Base-by-base conservation (phyloP, 2,888 invertebrate species). In the Dendrolimus pini region DNA sequence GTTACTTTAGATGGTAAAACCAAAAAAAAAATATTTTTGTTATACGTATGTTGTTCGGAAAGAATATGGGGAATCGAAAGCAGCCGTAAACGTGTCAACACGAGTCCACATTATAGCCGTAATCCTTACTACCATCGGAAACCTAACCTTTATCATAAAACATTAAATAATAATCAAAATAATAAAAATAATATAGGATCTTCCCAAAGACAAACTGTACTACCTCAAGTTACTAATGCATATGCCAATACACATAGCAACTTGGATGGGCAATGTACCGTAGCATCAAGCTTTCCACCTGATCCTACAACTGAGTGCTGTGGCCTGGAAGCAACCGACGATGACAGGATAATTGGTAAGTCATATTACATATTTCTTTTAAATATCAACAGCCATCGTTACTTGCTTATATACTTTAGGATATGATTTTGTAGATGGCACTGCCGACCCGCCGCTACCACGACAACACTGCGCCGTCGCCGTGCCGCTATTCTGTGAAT, bases 251-350 rank as follows among this genome's bases (percentile, higher is more conserved):
- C 47, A 9, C 47, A 47, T 47, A 58, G 59, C 56, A 65, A 65
- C 60, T 58, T 62, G 54, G 65, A 53, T 57, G 69, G 68, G 41
- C 78, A 81, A 64, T 86, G 87, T 61, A 61, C 73, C 41, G 59
- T 60, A 9, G 61, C 75, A 74, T 75, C 78, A 60, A 82, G 74
- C 66, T 72, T 77, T 41, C 82, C 83, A 3, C 85, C 86, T 2
- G 72, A 75, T 55, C 80, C 84, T 54, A 67, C 76, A 60, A 70
- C 80, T 55, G 82, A 78, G 58, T 89, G 89, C 68, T 89, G 89
- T 62, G 89, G 89, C 42, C 71, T 69, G 41, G 86, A 89, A 62
- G 78, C 76, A 59, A 72, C 82, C 62, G 80, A 80, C 56, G 61
- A 68, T 58, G 77, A 80, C 63, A 82, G 75, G 65, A 78, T 82